Evolutionary conservation across 1,140 invertebrate species (phyloP), one percentile per base, ranked within the genome.

Genomic region (Brevipalpus yothersi): DNA sequence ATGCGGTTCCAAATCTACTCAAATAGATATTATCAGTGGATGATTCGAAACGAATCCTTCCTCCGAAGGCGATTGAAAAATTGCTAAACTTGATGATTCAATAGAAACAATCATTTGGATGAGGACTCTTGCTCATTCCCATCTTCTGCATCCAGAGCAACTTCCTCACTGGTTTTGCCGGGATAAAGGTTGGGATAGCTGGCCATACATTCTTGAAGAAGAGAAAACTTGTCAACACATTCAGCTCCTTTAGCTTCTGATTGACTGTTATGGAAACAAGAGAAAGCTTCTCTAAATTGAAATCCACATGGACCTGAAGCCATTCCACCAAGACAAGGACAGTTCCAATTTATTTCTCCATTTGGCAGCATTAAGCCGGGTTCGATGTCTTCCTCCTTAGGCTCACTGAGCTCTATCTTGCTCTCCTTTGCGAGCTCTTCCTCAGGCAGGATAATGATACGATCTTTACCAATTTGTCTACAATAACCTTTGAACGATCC

Each of bases 331-430:
- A 95, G 75, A 72, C 92, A 96, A 0, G 91, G 92, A 68, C 92
- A 97, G 68, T 83, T 83, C 89, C 90, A 96, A 72, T 96, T 96
- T 60, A 96, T 93, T 54, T 84, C 80, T 8, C 92, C 91, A 74
- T 86, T 84, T 2, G 82, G 75, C 41, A 86, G 72, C 60, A 95
- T 81, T 1, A 93, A 72, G 40, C 91, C 89, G 60, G 81, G 79
- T 58, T 82, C 61, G 60, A 61, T 54, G 40, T 69, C 67, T 61
- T 68, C 66, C 23, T 67, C 64, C 39, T 70, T 68, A 31, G 66
- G 67, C 65, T 81, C 78, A 8, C 83, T 80, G 60, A 89, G 71
- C 53, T 72, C 69, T n/a, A 86, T 76, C 59, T 70, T 80, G 65
- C 82, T 82, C 10, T 85, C 83, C 15, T 71, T 68, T 41, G 68